Conservation (phyloP, 2,113 vertebrate species). For the Megalops atlanticus region DNA sequence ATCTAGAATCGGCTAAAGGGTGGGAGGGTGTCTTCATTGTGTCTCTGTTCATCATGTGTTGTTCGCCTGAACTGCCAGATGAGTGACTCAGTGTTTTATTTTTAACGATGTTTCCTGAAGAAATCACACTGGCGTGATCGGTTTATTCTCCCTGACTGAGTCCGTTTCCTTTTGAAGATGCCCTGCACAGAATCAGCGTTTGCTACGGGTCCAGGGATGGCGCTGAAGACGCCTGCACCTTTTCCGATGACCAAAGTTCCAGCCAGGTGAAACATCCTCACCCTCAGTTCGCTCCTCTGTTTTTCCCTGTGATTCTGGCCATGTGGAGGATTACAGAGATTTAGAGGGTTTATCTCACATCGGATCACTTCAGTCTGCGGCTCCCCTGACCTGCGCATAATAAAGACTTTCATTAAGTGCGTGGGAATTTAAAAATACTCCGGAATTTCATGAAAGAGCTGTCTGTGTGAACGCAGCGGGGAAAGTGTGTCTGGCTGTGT, state of each 20-base stretch:
- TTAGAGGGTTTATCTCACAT: too few relatives aligned
- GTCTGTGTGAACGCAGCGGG: too few relatives aligned
- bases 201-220: constrained; percentile 76
- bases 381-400: too few relatives aligned
- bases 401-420: too few relatives aligned
- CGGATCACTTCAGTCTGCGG: too few relatives aligned
- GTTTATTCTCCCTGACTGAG: neutral
- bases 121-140: neutral
- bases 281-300: too few relatives aligned
- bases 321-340: too few relatives aligned
- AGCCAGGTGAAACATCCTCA: constrained; percentile 77
- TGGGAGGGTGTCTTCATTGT: neutral
- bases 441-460: neutral
- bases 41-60: neutral
- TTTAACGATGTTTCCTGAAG: neutral
- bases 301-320: too few relatives aligned
- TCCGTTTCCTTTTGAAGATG: constrained; percentile 70
- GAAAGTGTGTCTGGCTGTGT: neutral
- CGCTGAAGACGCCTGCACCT: constrained; percentile 80
- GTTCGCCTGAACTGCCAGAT: too few relatives aligned
- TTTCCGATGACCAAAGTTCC: constrained; percentile 92
- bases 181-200: constrained; percentile 86
- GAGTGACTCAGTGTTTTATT: too few relatives aligned
- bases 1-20: too few relatives aligned
- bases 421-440: too few relatives aligned